Conservation (phyloP, 2,113 vertebrate species). For the Lepus americanus region DNA sequence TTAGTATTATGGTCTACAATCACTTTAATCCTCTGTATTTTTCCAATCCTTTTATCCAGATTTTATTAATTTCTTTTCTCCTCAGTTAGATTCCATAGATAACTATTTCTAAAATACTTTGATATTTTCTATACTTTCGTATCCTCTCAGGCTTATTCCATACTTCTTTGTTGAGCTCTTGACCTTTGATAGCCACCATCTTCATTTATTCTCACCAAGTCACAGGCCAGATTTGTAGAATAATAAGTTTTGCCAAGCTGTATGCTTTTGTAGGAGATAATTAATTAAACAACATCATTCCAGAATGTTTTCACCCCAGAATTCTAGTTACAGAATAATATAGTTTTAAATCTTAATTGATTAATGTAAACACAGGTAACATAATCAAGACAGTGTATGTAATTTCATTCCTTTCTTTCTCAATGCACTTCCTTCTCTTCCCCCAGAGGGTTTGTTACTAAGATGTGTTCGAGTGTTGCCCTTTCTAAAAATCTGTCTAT, state of each 20-base stretch:
- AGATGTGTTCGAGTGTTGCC: not conserved
- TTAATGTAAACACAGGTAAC: slow-evolving; percentile 28
- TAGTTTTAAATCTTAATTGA: slow-evolving; percentile 24
- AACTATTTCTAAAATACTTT: not conserved
- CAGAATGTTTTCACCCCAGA: slow-evolving; percentile 1
- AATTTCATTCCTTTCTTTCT: not conserved
- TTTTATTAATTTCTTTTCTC: not conserved
- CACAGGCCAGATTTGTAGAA: slow-evolving; percentile 47
- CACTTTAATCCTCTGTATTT: not conserved
- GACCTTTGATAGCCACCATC: not conserved
- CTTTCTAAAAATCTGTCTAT: not conserved
- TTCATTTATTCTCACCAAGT: not conserved
- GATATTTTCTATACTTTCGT: not conserved
- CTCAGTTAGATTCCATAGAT: not conserved
- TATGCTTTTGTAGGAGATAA: not conserved
- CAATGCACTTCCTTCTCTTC: not conserved
- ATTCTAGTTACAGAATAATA: slow-evolving; percentile 25
- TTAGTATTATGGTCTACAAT: not conserved
- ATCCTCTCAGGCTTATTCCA: not conserved
- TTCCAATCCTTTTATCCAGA: not conserved
- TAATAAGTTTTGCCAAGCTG: not conserved
- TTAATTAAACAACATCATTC: slow-evolving; percentile 31
- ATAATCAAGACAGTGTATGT: not conserved
- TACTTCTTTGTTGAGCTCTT: not conserved
- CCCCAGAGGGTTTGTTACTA: not conserved